Evolutionary conservation across 2,888 invertebrate species (phyloP).

Genomic region (Ennomos quercinarius): DNA sequence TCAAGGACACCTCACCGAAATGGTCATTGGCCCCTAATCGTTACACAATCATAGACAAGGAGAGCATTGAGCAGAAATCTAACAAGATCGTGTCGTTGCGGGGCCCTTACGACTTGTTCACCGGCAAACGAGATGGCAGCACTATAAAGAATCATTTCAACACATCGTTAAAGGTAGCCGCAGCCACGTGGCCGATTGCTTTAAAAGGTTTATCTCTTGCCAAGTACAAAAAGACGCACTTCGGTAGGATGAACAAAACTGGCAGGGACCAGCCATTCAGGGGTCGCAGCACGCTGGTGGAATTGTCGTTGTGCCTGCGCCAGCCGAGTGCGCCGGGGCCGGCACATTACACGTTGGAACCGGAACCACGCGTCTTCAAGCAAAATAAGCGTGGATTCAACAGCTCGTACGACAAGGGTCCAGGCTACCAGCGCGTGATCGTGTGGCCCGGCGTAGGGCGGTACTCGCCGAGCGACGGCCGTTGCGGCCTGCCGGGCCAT

Average conservation of each 20-base stretch:
- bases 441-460: constrained; percentile 79
- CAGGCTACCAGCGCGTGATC: constrained; percentile 62
- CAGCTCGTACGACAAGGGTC: constrained; percentile 69
- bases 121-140: constrained; percentile 77
- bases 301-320: constrained; percentile 77
- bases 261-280: constrained; percentile 63
- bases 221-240: constrained; percentile 61
- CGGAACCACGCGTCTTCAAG: constrained; percentile 50
- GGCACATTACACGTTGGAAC: constrained; percentile 64
- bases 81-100: constrained; percentile 68
- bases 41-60: constrained; percentile 68
- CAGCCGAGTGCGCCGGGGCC: constrained; percentile 83
- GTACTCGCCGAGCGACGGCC: constrained; percentile 49
- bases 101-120: constrained; percentile 77
- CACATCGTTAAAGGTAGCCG: constrained; percentile 53
- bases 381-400: constrained; percentile 65
- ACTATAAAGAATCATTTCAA: constrained; percentile 84
- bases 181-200: constrained; percentile 71
- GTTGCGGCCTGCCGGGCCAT: constrained; percentile 59
- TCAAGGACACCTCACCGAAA: constrained; percentile 56
- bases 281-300: constrained; percentile 76
- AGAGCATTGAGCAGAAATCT: constrained; percentile 65
- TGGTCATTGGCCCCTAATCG: constrained; percentile 74
- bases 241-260: constrained; percentile 74
- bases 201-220: constrained; percentile 61